Evolutionary conservation across 2,797 vertebrate genomes (phyloP).

Genomic region (Oophaga sylvatica): DNA sequence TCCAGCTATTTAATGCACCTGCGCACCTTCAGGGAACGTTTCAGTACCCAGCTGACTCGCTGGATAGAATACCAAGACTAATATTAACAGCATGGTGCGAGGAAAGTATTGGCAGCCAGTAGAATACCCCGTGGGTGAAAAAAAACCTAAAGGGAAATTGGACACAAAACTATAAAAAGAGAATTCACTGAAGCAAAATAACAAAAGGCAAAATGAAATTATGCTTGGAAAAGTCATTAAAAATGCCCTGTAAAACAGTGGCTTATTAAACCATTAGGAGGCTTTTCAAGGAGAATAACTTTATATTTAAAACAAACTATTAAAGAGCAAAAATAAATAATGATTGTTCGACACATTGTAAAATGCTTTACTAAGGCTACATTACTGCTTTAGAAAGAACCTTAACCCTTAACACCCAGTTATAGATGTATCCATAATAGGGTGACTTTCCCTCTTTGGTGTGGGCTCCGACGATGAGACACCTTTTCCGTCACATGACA

Average conservation of each 20-base stretch:
- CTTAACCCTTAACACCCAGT: too few relatives aligned
- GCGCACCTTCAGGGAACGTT: constrained; percentile 73
- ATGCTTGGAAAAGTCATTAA: constrained; percentile 44
- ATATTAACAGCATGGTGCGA: constrained; percentile 47
- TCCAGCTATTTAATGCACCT: constrained; percentile 74
- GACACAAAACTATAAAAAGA: constrained; percentile 60
- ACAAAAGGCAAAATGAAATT: constrained; percentile 44
- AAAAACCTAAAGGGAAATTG: constrained; percentile 54
- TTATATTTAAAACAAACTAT: constrained; percentile 29
- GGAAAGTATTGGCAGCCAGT: constrained; percentile 52
- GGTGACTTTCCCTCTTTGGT: too few relatives aligned
- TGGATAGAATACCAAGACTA: constrained; percentile 59
- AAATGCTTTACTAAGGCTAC: neutral
- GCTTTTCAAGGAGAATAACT: constrained; percentile 26
- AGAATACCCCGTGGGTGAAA: constrained; percentile 41
- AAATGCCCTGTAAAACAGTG: constrained; percentile 37
- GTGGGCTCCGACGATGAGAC: too few relatives aligned
- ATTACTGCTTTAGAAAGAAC: too few relatives aligned
- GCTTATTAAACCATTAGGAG: constrained; percentile 46
- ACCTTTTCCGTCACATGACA: too few relatives aligned
- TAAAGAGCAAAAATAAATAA: constrained; percentile 12
- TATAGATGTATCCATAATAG: too few relatives aligned
- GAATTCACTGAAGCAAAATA: constrained; percentile 50
- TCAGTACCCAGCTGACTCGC: constrained; percentile 57
- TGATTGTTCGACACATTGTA: neutral